Evolutionary conservation across 1,140 invertebrate genomes (phyloP).

Genomic region (Ladona fulva): DNA sequence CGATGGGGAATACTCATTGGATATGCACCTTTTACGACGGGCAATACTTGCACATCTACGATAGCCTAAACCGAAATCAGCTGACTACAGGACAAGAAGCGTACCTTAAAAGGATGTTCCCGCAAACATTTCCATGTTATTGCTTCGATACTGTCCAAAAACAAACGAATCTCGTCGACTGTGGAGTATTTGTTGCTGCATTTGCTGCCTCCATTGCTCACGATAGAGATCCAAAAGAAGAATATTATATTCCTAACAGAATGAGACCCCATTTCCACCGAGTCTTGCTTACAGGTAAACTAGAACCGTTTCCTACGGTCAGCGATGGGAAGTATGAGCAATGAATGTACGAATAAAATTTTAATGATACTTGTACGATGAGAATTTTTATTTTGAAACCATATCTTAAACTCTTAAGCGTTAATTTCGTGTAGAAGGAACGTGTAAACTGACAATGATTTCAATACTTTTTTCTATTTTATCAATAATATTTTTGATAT

Average conservation of each 20-base stretch:
- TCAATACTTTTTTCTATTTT: too few species aligned
- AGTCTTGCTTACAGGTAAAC: neutral
- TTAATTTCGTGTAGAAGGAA: too few species aligned
- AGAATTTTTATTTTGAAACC: too few species aligned
- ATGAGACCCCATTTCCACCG: neutral
- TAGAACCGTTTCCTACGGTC: neutral
- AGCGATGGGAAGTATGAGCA: neutral
- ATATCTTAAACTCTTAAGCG: too few species aligned
- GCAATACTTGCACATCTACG: neutral
- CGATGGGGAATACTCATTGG: neutral
- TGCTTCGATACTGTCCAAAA: neutral
- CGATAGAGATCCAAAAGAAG: neutral
- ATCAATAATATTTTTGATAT: too few species aligned
- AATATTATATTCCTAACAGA: neutral
- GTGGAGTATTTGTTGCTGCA: neutral
- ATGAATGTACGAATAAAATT: neutral
- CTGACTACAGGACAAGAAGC: neutral
- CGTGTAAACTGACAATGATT: too few species aligned
- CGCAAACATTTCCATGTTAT: neutral
- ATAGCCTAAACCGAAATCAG: neutral
- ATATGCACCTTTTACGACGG: neutral
- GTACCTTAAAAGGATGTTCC: neutral
- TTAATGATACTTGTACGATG: too few species aligned
- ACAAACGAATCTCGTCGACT: neutral
- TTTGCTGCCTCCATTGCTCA: neutral